These are phyloP conservation scores for Conops quadrifasciatus DNA, from an alignment of 2,888 invertebrate genomes.

Conservation along the genomic window DNA sequence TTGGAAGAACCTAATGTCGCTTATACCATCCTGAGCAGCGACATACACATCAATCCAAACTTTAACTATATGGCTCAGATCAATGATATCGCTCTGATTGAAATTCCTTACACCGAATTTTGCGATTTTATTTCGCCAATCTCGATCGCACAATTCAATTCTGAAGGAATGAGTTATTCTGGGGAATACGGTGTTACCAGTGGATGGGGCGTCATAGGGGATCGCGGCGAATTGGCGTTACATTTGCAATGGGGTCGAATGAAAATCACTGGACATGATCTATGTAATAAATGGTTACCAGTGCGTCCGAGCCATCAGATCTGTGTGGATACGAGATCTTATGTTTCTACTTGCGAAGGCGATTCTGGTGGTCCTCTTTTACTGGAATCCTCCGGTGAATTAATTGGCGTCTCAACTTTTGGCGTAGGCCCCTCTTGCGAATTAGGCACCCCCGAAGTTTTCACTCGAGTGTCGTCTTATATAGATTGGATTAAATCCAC, in stretches of 20 bases:
- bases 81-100: slow-evolving; percentile 4
- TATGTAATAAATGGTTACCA: no score
- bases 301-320: background rate
- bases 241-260: background rate
- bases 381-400: no score
- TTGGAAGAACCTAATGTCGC: background rate
- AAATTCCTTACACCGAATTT: background rate
- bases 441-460: background rate
- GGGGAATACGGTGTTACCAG: background rate
- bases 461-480: background rate
- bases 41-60: background rate
- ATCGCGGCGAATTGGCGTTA: background rate
- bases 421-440: no score
- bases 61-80: background rate
- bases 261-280: background rate
- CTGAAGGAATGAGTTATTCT: background rate
- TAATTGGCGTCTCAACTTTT: no score
- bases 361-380: no score
- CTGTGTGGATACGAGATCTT: background rate
- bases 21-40: background rate
- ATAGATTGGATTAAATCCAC: background rate
- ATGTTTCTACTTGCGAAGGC: no score
- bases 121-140: background rate
- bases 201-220: background rate
- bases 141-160: background rate